Evolutionary conservation across 2,888 invertebrate species (phyloP).

Genomic region (Dione juno): DNA sequence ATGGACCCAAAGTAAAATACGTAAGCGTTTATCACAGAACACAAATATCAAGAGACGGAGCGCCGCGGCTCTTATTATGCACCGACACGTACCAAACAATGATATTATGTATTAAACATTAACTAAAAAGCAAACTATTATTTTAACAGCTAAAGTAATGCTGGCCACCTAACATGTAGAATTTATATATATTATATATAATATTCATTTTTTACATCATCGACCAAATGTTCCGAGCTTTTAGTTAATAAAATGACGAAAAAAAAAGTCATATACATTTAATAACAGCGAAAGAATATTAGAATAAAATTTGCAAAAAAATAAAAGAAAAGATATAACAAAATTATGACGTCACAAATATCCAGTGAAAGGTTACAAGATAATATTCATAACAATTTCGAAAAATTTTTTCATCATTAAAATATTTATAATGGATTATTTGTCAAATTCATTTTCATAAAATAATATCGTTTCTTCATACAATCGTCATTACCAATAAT

Average conservation of each 20-base stretch:
- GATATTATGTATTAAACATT: neutral
- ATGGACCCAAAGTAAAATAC: conserved; percentile 9
- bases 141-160: neutral
- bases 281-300: too few relatives aligned
- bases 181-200: neutral
- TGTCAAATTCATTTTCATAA: neutral
- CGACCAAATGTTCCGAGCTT: neutral
- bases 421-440: neutral
- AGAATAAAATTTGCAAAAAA: too few relatives aligned
- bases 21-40: conserved; percentile 77
- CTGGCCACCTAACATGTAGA: neutral
- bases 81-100: conserved; percentile 52
- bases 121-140: neutral
- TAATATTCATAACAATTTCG: too few relatives aligned
- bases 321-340: too few relatives aligned
- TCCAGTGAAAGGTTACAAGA: neutral
- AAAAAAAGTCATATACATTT: too few relatives aligned
- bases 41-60: conserved; percentile 74
- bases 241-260: too few relatives aligned
- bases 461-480: neutral
- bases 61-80: conserved; percentile 74
- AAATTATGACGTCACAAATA: neutral
- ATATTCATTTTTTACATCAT: neutral
- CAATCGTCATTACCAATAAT: neutral
- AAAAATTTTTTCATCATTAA: neutral